Conservation (phyloP, 1,140 invertebrate genomes). For the Sinella curviseta region DNA sequence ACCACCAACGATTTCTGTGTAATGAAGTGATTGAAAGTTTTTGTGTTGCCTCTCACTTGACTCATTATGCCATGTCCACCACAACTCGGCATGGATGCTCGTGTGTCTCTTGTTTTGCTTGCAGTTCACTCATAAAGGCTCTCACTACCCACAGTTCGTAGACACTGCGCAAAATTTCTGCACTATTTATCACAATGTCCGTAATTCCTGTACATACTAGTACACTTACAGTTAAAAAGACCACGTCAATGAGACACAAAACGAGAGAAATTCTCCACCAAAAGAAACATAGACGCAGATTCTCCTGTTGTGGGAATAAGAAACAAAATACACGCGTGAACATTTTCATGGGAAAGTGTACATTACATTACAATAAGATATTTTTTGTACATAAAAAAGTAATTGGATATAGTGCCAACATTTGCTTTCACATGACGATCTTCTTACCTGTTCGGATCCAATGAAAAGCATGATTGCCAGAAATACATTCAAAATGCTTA, state of each 20-base stretch:
- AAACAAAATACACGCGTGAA: neutral
- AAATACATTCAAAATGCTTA: slow-evolving; percentile 13
- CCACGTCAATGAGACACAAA: neutral
- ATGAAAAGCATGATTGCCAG: slow-evolving; percentile 24
- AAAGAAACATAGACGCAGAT: neutral
- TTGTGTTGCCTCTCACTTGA: neutral
- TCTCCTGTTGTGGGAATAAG: neutral
- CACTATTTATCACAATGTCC: neutral
- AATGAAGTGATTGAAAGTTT: too few species aligned
- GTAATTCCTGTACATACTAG: neutral
- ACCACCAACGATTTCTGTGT: too few species aligned
- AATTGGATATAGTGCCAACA: too few species aligned
- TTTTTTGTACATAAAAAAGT: neutral
- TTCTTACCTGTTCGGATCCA: slow-evolving; percentile 18
- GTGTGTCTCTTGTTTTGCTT: neutral
- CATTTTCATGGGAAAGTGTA: too few species aligned
- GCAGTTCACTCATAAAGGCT: slow-evolving; percentile 4
- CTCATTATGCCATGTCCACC: neutral
- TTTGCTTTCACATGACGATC: neutral
- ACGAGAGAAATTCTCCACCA: neutral
- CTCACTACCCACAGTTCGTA: slow-evolving; percentile 23
- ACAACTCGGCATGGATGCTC: neutral
- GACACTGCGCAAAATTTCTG: slow-evolving; percentile 2
- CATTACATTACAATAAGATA: too few species aligned
- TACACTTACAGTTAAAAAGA: neutral